phyloP scores from a whole-genome alignment of 2,113 vertebrate species.

The Tachycineta bicolor region DNA sequence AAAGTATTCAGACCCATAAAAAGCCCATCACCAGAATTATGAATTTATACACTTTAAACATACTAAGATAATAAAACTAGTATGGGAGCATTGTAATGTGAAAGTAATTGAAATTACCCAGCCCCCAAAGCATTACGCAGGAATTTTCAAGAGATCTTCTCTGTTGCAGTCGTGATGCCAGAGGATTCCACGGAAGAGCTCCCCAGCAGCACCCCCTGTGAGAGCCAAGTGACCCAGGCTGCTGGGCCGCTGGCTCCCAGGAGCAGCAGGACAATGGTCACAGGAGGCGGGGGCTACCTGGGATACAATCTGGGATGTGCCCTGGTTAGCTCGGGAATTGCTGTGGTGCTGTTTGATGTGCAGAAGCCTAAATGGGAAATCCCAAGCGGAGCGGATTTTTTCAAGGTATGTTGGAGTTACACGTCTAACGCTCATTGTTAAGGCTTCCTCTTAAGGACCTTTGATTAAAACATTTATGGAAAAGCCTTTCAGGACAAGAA shows the following conservation, averaged over 20 bases:
- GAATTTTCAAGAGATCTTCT: not conserved
- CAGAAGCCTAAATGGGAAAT: slow-evolving; percentile 78
- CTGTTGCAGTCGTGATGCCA: slow-evolving; percentile 25
- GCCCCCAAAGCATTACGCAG: not conserved
- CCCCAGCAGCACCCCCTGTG: not conserved
- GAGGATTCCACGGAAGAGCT: slow-evolving; percentile 49
- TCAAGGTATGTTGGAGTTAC: slow-evolving; percentile 76
- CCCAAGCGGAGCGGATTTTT: slow-evolving; percentile 77
- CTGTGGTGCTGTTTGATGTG: slow-evolving; percentile 86
- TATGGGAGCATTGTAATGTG: not conserved
- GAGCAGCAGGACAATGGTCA: slow-evolving; percentile 81
- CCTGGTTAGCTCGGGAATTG: slow-evolving; percentile 76
- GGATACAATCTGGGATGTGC: slow-evolving; percentile 86
- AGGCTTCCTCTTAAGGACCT: not conserved
- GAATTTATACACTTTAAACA: not conserved
- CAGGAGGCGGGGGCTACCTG: slow-evolving; percentile 91
- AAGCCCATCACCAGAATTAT: not conserved
- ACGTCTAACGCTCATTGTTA: not conserved
- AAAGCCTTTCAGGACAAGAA: not conserved
- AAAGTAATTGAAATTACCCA: not conserved
- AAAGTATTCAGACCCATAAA: not conserved
- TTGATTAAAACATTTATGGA: not conserved
- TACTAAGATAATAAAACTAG: not conserved
- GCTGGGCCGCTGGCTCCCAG: not conserved
- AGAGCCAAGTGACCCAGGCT: not conserved